Conservation (phyloP, 2,888 invertebrate species). For the Malthinus flaveolus region DNA sequence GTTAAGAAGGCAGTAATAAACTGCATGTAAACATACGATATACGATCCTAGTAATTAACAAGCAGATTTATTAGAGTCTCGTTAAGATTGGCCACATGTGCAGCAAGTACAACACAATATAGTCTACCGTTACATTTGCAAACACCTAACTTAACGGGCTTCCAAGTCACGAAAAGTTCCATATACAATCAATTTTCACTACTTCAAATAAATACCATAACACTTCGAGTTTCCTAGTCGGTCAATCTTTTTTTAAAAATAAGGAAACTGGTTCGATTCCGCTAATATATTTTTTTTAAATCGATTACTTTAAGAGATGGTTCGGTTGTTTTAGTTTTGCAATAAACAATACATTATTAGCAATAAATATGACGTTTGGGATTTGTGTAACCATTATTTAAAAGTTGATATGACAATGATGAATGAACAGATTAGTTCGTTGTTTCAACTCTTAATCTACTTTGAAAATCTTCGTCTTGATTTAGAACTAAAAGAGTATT, state of each 20-base stretch:
- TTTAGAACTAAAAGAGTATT: slow-evolving; percentile 8
- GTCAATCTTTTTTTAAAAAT: too few relatives aligned
- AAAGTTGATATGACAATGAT: slow-evolving; percentile 16
- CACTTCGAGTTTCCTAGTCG: too few relatives aligned
- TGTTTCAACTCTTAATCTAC: slow-evolving; percentile 10
- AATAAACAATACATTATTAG: slow-evolving; percentile 14
- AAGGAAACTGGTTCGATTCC: too few relatives aligned
- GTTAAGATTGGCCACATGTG: slow-evolving; percentile 44
- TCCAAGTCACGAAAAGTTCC: slow-evolving; percentile 45
- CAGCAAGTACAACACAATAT: slow-evolving; percentile 39
- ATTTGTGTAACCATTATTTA: slow-evolving; percentile 15
- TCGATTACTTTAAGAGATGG: slow-evolving; percentile 5
- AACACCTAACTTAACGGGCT: slow-evolving; percentile 46
- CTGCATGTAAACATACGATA: slow-evolving; percentile 45
- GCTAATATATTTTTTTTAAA: slow-evolving; percentile 4
- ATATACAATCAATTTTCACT: slow-evolving; percentile 41
- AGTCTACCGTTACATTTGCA: slow-evolving; percentile 49
- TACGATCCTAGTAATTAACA: slow-evolving; percentile 50
- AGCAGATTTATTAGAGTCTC: slow-evolving; percentile 48
- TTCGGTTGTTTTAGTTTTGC: slow-evolving; percentile 9
- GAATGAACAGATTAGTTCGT: slow-evolving; percentile 12
- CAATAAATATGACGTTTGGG: slow-evolving; percentile 8
- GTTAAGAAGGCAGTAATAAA: slow-evolving; percentile 38
- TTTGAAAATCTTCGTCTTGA: slow-evolving; percentile 12
- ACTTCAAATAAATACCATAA: slow-evolving; percentile 35